Evolutionary conservation across 2,113 vertebrate genomes (phyloP).

Genomic region (Otus sunia): DNA sequence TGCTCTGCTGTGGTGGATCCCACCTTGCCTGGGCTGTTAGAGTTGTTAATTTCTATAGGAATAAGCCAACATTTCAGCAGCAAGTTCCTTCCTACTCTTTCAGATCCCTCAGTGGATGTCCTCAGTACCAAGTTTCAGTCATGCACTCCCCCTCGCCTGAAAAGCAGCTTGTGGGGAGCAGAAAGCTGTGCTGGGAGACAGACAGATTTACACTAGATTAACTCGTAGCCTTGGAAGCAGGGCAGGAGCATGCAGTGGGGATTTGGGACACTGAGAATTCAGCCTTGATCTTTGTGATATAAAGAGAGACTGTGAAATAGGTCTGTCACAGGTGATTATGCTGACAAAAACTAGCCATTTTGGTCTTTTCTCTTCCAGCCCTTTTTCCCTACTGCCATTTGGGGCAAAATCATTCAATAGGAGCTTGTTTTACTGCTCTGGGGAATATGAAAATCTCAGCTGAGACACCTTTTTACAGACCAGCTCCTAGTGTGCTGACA

Average conservation of each 20-base stretch:
- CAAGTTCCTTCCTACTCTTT: background rate
- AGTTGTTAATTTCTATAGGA: background rate
- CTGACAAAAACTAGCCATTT: background rate
- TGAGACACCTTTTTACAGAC: background rate
- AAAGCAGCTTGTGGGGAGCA: background rate
- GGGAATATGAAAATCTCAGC: background rate
- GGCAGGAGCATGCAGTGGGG: background rate
- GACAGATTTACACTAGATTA: constrained; percentile 49
- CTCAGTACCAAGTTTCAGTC: background rate
- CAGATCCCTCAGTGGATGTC: background rate
- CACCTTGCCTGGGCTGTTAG: background rate
- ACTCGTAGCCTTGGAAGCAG: constrained; percentile 29
- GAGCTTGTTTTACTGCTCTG: background rate
- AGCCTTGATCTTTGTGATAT: background rate
- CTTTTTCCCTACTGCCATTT: background rate
- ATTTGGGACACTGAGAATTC: constrained; percentile 41
- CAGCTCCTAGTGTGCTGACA: background rate
- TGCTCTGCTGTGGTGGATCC: background rate
- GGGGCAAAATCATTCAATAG: background rate
- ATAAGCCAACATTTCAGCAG: background rate
- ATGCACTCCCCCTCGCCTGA: background rate
- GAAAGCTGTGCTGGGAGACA: background rate
- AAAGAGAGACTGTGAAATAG: background rate
- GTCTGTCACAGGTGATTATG: background rate
- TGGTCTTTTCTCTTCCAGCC: background rate